Evolutionary conservation across 2,113 vertebrate genomes (phyloP).

Genomic region (Verasper variegatus): DNA sequence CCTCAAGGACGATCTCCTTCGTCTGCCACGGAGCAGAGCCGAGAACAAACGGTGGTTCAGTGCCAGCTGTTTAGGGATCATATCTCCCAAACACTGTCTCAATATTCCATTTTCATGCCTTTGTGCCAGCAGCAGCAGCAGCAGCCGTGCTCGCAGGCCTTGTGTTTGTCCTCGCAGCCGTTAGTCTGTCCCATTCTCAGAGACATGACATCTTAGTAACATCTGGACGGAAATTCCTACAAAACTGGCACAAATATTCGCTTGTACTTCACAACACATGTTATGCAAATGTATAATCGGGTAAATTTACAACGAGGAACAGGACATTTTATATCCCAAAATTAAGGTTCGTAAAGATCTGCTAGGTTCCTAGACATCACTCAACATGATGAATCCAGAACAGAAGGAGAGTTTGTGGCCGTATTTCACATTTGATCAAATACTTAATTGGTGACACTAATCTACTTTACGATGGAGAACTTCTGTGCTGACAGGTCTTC

Average conservation of each 20-base stretch:
- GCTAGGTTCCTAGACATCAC: no score
- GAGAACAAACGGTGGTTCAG: slow-evolving; percentile 49
- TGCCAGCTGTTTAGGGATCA: slow-evolving; percentile 60
- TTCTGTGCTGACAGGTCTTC: neutral
- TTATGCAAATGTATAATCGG: no score
- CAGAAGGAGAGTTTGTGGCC: neutral
- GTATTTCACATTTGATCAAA: neutral
- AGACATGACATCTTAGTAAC: neutral
- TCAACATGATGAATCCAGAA: neutral
- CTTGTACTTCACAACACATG: no score
- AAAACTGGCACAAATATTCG: neutral
- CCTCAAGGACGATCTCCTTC: slow-evolving; percentile 70
- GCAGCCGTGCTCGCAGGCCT: neutral
- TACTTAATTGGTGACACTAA: neutral
- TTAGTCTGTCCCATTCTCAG: neutral
- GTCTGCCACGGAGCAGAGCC: slow-evolving; percentile 33
- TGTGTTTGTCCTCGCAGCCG: neutral
- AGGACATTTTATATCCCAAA: no score
- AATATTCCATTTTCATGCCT: slow-evolving; percentile 19
- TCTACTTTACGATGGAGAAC: neutral
- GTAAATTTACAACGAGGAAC: no score
- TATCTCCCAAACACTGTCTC: slow-evolving; percentile 34
- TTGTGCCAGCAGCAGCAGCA: neutral
- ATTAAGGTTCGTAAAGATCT: no score
- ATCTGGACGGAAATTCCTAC: neutral